Evolutionary conservation across 2,113 vertebrate genomes (phyloP), one percentile per base, ranked within the genome.

Genomic region (Eublepharis macularius): DNA sequence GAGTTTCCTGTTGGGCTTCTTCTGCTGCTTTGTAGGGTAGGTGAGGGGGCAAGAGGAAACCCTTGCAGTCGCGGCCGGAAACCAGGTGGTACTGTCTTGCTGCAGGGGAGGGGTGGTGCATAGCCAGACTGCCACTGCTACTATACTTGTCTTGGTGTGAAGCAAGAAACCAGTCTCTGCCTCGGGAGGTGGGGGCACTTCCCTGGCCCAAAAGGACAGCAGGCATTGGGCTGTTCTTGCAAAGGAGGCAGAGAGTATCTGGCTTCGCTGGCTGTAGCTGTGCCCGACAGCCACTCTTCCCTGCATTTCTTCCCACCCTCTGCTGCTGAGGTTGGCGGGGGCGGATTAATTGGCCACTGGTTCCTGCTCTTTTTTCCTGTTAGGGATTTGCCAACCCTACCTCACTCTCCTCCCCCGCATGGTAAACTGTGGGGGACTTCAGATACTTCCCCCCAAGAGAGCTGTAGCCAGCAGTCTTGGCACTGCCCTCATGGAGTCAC

Each of bases 21-120:
- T 99, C 96, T 99, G 98, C 96, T 98, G 98, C 96, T 99, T 99
- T 0, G 97, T 99, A 69, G 98, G 98, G 98, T 99, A 95, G 87
- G 98, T 96, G 49, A 17, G 47, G 32, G 8, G 0, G 34, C 10
- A 0, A 4, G 2, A 19, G 17, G 7, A 14, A 6, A 17, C 1
- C 16, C 14, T 16, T 1, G 19, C 57, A 24, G 21, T n/a, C 45
- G 57, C 19, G 57, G 57, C 51, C 51, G 16, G 21, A 17, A 24
- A 54, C 12, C 14, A 7, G 69, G 69, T 16, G n/a, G 39, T 21
- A 32, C 9, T 36, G 69, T 14, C 19, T 24, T 11, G 29, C 19
- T 21, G 39, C 19, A 41, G 45, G 21, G 39, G 21, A 75, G 21
- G 19, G 45, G 41, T 4, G 1, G 45, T 2, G 43, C n/a, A n/a